Evolutionary conservation across 2,797 vertebrate genomes (phyloP).

Genomic region (Aulostomus chinensis): DNA sequence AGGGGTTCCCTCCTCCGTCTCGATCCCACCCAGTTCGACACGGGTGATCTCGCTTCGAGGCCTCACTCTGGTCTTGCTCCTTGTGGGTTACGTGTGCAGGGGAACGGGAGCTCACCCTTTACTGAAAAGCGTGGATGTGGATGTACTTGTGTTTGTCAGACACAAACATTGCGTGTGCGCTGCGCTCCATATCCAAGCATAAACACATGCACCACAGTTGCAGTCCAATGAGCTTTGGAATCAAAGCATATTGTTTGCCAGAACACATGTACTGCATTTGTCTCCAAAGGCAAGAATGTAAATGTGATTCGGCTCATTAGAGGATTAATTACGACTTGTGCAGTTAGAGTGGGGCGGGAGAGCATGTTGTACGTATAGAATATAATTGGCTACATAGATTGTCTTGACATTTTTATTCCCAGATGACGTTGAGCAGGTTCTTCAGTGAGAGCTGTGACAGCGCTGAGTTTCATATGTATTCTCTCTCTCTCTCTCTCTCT

Average conservation of each 20-base stretch:
- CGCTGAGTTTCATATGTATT: constrained; percentile 7
- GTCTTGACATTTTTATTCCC: constrained; percentile 33
- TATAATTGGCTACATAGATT: constrained; percentile 41
- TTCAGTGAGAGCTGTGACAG: not conserved
- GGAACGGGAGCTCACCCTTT: too few relatives aligned
- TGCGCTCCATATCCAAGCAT: constrained; percentile 19
- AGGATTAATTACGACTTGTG: constrained; percentile 47
- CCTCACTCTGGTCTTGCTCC: too few relatives aligned
- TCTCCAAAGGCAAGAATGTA: constrained; percentile 31
- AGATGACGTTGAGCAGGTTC: constrained; percentile 1
- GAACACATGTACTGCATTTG: constrained; percentile 37
- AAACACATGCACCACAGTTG: constrained; percentile 21
- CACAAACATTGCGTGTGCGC: constrained; percentile 26
- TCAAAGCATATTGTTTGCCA: constrained; percentile 42
- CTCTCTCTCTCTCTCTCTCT: not conserved
- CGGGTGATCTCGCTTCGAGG: too few relatives aligned
- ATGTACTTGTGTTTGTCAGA: constrained; percentile 21
- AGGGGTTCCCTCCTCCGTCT: too few relatives aligned
- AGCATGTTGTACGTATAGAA: constrained; percentile 29
- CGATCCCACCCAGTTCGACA: too few relatives aligned
- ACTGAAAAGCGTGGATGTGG: constrained; percentile 7
- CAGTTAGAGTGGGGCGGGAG: constrained; percentile 8
- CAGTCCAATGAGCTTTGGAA: constrained; percentile 24
- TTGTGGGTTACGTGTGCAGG: too few relatives aligned
- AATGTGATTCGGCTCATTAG: constrained; percentile 34